phyloP scores from a whole-genome alignment of 2,797 vertebrate genomes.

The Xerus rutilus region DNA sequence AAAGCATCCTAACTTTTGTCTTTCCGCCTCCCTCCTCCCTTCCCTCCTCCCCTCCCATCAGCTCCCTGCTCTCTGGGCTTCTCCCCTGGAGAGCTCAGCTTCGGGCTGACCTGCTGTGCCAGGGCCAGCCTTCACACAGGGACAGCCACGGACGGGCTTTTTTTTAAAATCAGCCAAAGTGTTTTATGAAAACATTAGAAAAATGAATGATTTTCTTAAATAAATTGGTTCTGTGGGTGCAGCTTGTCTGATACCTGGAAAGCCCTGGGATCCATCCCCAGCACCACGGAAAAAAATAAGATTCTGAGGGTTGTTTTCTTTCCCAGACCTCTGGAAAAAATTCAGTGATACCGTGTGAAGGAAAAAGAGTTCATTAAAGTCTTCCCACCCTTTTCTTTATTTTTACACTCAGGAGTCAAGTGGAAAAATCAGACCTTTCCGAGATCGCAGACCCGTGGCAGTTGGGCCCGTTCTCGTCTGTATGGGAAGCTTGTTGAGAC shows the following conservation, averaged over 20 bases:
- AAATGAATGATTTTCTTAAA: slow-evolving; percentile 19
- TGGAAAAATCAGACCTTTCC: neutral
- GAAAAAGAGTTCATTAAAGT: neutral
- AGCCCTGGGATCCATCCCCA: neutral
- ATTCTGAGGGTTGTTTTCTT: neutral
- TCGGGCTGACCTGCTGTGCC: neutral
- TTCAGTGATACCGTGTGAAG: neutral
- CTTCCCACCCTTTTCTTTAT: neutral
- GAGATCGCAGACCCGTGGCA: neutral
- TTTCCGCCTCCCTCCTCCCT: rapidly evolving
- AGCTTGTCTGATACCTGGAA: neutral
- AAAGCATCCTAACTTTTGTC: no score
- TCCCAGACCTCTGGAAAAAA: neutral
- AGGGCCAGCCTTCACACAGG: rapidly evolving
- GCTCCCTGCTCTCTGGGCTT: rapidly evolving
- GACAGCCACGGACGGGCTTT: neutral
- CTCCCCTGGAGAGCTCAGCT: neutral
- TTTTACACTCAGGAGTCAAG: slow-evolving; percentile 34
- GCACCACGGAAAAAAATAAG: neutral
- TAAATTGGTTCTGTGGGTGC: neutral
- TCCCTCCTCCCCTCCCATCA: rapidly evolving
- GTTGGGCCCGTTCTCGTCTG: neutral
- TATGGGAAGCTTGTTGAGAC: slow-evolving; percentile 2
- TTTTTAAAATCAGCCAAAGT: neutral
- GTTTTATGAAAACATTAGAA: neutral